Base-by-base conservation (phyloP, 2,113 vertebrate species). In the Engraulis encrasicolus region DNA sequence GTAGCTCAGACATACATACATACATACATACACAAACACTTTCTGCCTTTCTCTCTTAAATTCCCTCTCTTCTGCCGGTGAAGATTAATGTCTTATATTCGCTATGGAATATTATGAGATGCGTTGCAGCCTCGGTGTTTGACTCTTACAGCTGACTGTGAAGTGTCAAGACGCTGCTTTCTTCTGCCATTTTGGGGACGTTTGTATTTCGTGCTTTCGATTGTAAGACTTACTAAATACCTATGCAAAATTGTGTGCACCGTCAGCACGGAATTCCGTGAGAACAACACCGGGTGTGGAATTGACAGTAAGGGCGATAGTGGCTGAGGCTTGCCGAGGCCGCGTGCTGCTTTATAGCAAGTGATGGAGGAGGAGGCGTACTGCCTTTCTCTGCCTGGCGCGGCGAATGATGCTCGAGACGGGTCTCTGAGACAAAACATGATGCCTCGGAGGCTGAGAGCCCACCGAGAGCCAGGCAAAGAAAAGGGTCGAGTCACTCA, bases 401-500 rank as follows among this genome's bases (percentile, higher is more conserved):
- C 87, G 85, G 88, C 89, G 81, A 89, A 89, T 91, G 93, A 94
- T 94, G 90, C 85, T 91, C 90, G 87, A 93, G 89, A 92, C 88
- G 86, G 86, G 58, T 88, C 91, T 93, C 86, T 81, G 92, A 94
- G 93, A 95, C 94, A 94, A 95, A 95, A 95, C 94, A 92, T 80
- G 92, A 94, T 94, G 93, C 93, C 92, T 94, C 85, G 91, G 92
- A 94, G 93, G 92, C 93, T 92, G 91, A 92, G 92, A 92, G 92
- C 91, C 92, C 91, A 91, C 92, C 90, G 74, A 89, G 91, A 91
- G 90, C 87, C 82, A 79, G 78, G 83, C 80, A 82, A 87, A 86
- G 84, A 83, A 78, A 95, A 94, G 88, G 94, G 94, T 94, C 93
- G 94, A 95, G 94, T 95, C 93, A 95, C 89, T 93, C 88, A 78